Conservation (phyloP, 2,113 vertebrate genomes). For the Dinomys branickii region DNA sequence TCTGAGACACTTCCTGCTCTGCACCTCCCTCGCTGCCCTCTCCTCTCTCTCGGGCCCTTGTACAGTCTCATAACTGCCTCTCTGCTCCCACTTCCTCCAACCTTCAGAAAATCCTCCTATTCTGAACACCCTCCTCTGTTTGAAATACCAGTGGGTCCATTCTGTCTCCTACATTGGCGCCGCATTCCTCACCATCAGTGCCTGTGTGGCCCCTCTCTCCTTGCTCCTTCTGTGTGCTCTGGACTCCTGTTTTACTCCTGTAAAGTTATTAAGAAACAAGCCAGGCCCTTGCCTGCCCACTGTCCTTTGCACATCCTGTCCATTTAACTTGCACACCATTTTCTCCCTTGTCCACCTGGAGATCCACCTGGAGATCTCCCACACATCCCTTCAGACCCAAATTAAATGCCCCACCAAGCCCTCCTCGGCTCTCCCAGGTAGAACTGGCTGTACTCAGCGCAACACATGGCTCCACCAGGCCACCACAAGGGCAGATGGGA, state of each 20-base stretch:
- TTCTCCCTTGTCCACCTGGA: not conserved
- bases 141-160: not conserved
- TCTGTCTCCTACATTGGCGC: not conserved
- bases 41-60: not conserved
- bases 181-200: not conserved
- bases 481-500: too few species aligned
- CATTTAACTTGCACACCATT: not conserved
- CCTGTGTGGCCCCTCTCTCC: not conserved
- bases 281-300: not conserved
- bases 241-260: not conserved
- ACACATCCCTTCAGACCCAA: not conserved
- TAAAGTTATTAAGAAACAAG: not conserved
- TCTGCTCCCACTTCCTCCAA: not conserved
- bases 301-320: not conserved
- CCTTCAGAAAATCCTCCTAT: not conserved
- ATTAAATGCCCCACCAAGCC: too few species aligned
- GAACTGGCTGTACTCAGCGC: fast-evolving
- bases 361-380: not conserved
- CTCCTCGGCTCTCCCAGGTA: not conserved
- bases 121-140: not conserved
- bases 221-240: not conserved
- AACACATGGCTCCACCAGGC: not conserved
- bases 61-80: not conserved
- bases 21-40: not conserved
- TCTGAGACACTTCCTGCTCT: not conserved